Base-by-base conservation (phyloP, 2,797 vertebrate genomes). In the Siniperca obscura region DNA sequence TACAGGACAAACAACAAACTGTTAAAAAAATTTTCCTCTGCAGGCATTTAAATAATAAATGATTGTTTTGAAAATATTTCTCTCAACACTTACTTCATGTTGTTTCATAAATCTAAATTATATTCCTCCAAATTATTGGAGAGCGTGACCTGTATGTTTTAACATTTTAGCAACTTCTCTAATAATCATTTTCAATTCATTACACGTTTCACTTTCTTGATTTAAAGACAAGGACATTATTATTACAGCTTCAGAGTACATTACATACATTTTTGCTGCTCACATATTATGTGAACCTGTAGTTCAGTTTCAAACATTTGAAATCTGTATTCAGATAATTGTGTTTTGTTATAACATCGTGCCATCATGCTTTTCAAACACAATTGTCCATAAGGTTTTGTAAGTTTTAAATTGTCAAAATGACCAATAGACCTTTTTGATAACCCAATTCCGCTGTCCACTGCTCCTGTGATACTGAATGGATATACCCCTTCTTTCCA, bases 31-130 rank as follows among this genome's bases (percentile, higher is more conserved):
- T 76, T 73, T 76, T 69, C 17, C 34, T 66, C 66, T 78, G 36
- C 57, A 64, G 60, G 27, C 57, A 56, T 87, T 83, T 81, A 6
- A 81, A 84, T 83, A 77, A 80, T 67, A 25, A 52, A 61, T 70
- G 1, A 53, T 22, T 79, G 27, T 53, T 84, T 74, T 64, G 19
- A 70, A 13, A 73, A 27, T 61, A 2, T 42, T 53, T 34, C 17
- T 62, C 4, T 82, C 11, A 68, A 79, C 7, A 1, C 44, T 21
- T 7, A 2, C 40, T 61, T 38, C 19, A 30, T 60, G 22, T 61
- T 27, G 21, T 69, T 67, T 78, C 9, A 70, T 7, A 77, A 36
- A 66, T 64, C 53, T 57, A 8, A 73, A 22, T 74, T 74, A 66
- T 61, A 5, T 30, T 70, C 60, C 17, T 16, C 34, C n/a, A 59